Base-by-base conservation (phyloP, 23 tunicate species). In the Halocynthia roretzi region DNA sequence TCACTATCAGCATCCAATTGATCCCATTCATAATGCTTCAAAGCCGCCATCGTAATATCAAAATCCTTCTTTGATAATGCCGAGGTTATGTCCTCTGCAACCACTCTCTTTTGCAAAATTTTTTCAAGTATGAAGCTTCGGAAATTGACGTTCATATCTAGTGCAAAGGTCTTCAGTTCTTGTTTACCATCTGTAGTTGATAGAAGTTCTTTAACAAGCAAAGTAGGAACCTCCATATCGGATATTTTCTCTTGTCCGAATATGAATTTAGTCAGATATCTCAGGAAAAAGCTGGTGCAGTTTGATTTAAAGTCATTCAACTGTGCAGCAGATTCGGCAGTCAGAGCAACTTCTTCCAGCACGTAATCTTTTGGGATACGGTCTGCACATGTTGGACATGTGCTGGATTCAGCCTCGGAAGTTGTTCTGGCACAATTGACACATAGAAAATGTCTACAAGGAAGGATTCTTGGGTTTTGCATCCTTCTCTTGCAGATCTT, bases 241-340 rank as follows among this genome's bases (percentile, higher is more conserved):
- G 11, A 9, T 19, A 40, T 50, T 15, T 71, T 21, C 17, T 50
- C 55, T n/a, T 10, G 55, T 21, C 11, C 54, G 62, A 71, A 71
- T 8, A 6, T 54, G 50, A 82, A 78, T 21, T 81, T 74, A 6
- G 89, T 70, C 51, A 84, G 61, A 79, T 84, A 84, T 71, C 79
- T 83, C 71, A 84, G 65, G 56, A 84, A 84, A 53, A 84, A 84
- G 60, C 89, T 84, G 49, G 89, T 84, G 83, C 83, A 66, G 79
- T 61, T 50, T 7, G 65, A 51, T 58, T 71, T 74, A 44, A 84
- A 84, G 7, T 7, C 54, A 51, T 56, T 72, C 71, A 70, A 51
- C 48, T 78, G 72, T 52, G 52, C 72, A 51, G 51, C 50, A 44
- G 78, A 78, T 12, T 84, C 80, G 19, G 51, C 31, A 10, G 79